Evolutionary conservation across 2,113 vertebrate genomes (phyloP), one percentile per base, ranked within the genome.

Genomic region (Girardinichthys multiradiatus): DNA sequence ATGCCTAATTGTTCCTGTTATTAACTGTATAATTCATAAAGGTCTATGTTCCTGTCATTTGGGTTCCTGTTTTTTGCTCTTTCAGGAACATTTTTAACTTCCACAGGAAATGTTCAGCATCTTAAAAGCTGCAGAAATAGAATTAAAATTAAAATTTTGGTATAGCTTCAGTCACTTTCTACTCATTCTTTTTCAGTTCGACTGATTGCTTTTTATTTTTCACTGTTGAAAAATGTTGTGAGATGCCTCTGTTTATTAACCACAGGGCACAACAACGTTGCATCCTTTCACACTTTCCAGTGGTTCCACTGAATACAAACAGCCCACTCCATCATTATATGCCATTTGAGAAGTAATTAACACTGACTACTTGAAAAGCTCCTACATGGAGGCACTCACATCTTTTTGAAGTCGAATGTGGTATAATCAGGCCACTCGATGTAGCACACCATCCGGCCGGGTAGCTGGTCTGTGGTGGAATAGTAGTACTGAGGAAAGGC

Each of bases 401-500:
- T 95, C 93, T 95, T 97, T 61, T 94, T 95, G 0, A 96, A 95
- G 77, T 87, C 29, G 3, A 89, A 92, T 27, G 87, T 3, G 0
- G 79, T 83, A 19, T 97, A 93, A n/a, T 96, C 92, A 0, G 98
- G 97, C 97, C 97, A 99, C 19, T 95, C 87, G 70, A 99, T 96
- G 89, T 96, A 94, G 77, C 98, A 99, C 67, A 99, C 95, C 11
- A 95, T 81, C 0, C 98, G 91, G 6, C 76, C 94, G 0, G 95
- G 94, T 42, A 95, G 81, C 83, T 94, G 42, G 11, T 79, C 90
- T 0, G 81, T 96, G 86, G 91, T 90, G 0, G 98, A 96, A 85
- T 97, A 99, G 88, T 95, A 98, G 57, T 97, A 98, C 87, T 97
- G 96, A 0, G 97, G 98, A 14, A 97, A 98, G 0, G 98, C 96